phyloP scores from a whole-genome alignment of 2,888 invertebrate genomes.

The Seira sanloemensis region DNA sequence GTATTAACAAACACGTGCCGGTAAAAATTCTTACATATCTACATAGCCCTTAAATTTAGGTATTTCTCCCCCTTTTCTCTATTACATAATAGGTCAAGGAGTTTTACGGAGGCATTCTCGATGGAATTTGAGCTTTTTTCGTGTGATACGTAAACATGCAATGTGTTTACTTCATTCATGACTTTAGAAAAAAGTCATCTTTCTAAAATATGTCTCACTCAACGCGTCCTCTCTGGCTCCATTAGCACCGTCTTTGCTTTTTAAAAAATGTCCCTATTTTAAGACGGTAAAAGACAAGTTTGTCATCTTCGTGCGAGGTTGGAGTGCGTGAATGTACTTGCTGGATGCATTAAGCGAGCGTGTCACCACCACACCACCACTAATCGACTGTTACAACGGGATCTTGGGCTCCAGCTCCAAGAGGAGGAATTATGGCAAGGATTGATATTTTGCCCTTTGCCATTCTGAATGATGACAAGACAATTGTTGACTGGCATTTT shows the following conservation, averaged over 20 bases:
- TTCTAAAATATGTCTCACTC: constrained; percentile 35
- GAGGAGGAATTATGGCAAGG: background rate
- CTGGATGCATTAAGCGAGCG: constrained; percentile 31
- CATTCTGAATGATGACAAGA: background rate
- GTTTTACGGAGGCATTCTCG: constrained; percentile 19
- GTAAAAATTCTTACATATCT: constrained; percentile 7
- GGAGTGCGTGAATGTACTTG: background rate
- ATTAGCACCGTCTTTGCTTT: constrained; percentile 36
- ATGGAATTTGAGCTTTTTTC: constrained; percentile 13
- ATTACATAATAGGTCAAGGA: constrained; percentile 42
- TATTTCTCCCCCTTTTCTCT: background rate
- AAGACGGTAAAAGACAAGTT: constrained; percentile 44
- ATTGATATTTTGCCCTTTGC: background rate
- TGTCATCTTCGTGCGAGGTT: background rate
- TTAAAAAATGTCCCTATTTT: constrained; percentile 36
- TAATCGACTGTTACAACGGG: constrained; percentile 46
- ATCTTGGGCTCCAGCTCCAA: background rate
- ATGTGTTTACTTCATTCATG: constrained; percentile 47
- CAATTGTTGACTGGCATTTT: background rate
- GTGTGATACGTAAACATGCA: constrained; percentile 52
- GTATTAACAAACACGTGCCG: constrained; percentile 68
- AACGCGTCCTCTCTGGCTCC: constrained; percentile 46
- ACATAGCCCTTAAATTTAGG: constrained; percentile 12
- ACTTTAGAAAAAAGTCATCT: constrained; percentile 30
- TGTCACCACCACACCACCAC: no score